Base-by-base conservation (phyloP, 1,140 invertebrate genomes). In the Euglossa dilemma region DNA sequence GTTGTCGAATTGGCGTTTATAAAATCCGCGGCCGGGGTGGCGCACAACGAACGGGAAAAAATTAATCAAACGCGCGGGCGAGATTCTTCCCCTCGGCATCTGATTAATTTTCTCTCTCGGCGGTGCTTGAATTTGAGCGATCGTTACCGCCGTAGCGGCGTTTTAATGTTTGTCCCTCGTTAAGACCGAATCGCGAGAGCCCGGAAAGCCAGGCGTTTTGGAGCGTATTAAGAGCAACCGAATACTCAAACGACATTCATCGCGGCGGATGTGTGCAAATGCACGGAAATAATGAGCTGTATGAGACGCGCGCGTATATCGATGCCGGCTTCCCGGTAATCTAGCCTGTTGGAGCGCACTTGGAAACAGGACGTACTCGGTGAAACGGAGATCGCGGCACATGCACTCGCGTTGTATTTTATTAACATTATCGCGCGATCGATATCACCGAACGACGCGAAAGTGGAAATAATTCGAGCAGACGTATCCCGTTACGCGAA, bases 61-160 rank as follows among this genome's bases (percentile, higher is more conserved):
- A 52, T 87, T 77, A 87, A 87, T 87, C 56, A 87, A 87, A 43
- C 43, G 57, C n/a, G 18, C 45, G 64, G 36, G 70, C 23, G 84
- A 52, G 84, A 84, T 77, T 77, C 61, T 45, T 18, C 28, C 25
- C 7, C 0, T 12, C 16, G 6, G 47, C 45, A n/a, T 7, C 57
- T 36, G 75, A 78, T 83, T 63, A 77, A 78, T 83, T 71, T 64
- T n/a, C 47, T 16, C 36, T 43, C n/a, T 63, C 43, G 25, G 25
- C 16, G 45, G 20, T 75, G 73, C 25, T 63, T 36, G 74, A 76
- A 64, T 76, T 64, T 43, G 12, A 50, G 18, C 69, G n/a, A 25
- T 36, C 59, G 54, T 59, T 73, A 57, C 9, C 57, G 4, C 23
- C 23, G 23, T n/a, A 14, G 2, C 54, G 18, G 9, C 9, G 43